Evolutionary conservation across 1,140 invertebrate genomes (phyloP), one percentile per base, ranked within the genome.

Genomic region (Homarus americanus): DNA sequence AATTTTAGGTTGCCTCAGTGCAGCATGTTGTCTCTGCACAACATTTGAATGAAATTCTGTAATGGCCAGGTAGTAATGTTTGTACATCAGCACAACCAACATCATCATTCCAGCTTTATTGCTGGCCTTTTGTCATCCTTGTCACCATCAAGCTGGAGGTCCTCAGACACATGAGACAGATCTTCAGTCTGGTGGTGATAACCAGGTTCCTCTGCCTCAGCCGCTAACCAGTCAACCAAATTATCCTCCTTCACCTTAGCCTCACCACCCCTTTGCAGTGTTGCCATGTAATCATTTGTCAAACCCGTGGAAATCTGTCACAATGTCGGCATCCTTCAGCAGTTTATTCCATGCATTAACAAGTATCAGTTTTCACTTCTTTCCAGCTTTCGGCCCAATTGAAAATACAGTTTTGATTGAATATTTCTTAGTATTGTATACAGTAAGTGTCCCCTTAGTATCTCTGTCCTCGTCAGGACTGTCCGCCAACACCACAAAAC

Each of bases 311-410:
- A 75, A 75, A 10, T 75, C 73, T 17, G 34, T 32, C 73, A n/a
- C 73, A n/a, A 75, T 1, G 17, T 75, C 73, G 34, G 73, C 34
- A 2, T 32, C 17, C 73, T 75, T 75, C 4, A 75, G 73, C 73
- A 75, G 2, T 75, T 75, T 75, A 2, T 34, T 75, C 3, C 73
- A 75, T n/a, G 73, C 73, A 75, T n/a, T n/a, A n/a, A n/a, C n/a
- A n/a, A n/a, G n/a, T n/a, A n/a, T n/a, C n/a, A n/a, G n/a, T n/a
- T n/a, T n/a, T n/a, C n/a, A n/a, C n/a, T n/a, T n/a, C n/a, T n/a
- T n/a, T n/a, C n/a, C n/a, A n/a, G n/a, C n/a, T n/a, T n/a, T n/a
- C n/a, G n/a, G n/a, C n/a, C n/a, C n/a, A n/a, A n/a, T n/a, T n/a
- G n/a, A n/a, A n/a, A n/a, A n/a, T n/a, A n/a, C n/a, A n/a, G n/a